phyloP scores from a whole-genome alignment of 1,140 invertebrate genomes.

The Drosophila sp. region DNA sequence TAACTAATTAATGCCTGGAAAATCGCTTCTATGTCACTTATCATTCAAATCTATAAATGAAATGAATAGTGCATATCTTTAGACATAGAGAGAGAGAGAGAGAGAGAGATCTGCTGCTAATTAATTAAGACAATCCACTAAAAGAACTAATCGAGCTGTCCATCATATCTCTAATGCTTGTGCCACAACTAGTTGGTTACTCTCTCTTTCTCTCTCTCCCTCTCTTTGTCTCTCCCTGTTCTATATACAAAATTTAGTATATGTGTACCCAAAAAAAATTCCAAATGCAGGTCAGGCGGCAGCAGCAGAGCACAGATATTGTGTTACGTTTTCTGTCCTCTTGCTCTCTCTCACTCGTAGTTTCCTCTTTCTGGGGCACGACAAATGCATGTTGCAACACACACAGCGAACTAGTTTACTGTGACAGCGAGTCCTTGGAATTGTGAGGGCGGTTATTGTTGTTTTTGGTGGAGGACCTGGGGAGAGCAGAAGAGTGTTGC shows the following conservation, averaged over 20 bases:
- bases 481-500: background rate
- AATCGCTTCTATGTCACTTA: background rate
- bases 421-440: slow-evolving; percentile 29
- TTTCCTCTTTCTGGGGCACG: slow-evolving; percentile 21
- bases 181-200: background rate
- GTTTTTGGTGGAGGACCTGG: background rate
- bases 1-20: background rate
- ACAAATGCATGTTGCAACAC: slow-evolving; percentile 10
- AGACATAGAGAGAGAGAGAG: no score
- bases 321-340: slow-evolving; percentile 3
- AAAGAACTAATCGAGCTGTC: background rate
- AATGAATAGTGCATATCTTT: background rate
- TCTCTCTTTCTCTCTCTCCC: no score
- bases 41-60: background rate
- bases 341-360: background rate
- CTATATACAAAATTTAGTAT: slow-evolving; percentile 12
- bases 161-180: background rate
- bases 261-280: background rate
- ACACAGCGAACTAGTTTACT: slow-evolving; percentile 34
- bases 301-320: slow-evolving; percentile 15
- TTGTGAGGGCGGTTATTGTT: slow-evolving; percentile 26
- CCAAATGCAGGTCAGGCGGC: slow-evolving; percentile 43
- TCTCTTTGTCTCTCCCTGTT: background rate
- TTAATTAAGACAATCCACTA: background rate
- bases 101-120: background rate